phyloP scores from a whole-genome alignment of 2,113 vertebrate species.

The Uria lomvia region DNA sequence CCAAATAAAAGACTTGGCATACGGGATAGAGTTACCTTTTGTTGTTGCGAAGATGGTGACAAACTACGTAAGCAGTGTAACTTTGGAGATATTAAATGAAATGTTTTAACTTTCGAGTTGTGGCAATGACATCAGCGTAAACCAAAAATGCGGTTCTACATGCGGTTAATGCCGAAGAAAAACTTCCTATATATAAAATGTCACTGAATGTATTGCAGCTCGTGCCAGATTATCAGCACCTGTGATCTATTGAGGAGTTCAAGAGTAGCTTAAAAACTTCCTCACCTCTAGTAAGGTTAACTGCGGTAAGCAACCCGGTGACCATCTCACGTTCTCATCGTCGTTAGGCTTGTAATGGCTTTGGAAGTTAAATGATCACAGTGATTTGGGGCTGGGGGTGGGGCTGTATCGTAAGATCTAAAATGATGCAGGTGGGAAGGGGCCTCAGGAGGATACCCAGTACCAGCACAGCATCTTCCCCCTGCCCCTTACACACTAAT shows the following conservation, averaged over 20 bases:
- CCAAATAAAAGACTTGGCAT: slow-evolving; percentile 49
- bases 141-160: background rate
- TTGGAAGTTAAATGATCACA: background rate
- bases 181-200: background rate
- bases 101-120: background rate
- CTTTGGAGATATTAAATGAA: background rate
- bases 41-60: background rate
- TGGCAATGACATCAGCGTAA: background rate
- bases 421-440: background rate
- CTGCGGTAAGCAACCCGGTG: background rate
- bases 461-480: background rate
- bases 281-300: background rate
- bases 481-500: no score
- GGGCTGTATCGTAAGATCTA: fast-evolving
- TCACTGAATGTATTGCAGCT: background rate
- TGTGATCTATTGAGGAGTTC: background rate
- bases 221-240: background rate
- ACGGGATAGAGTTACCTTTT: background rate
- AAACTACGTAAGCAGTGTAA: background rate
- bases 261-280: background rate
- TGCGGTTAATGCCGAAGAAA: background rate
- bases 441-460: background rate
- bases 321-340: background rate
- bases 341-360: background rate
- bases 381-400: background rate